Percentiles rank a stretch among this genome's conserved stretches.
phyloP scores from a whole-genome alignment of 53 echinoderm and acorn worm species.

The Crossaster papposus region DNA sequence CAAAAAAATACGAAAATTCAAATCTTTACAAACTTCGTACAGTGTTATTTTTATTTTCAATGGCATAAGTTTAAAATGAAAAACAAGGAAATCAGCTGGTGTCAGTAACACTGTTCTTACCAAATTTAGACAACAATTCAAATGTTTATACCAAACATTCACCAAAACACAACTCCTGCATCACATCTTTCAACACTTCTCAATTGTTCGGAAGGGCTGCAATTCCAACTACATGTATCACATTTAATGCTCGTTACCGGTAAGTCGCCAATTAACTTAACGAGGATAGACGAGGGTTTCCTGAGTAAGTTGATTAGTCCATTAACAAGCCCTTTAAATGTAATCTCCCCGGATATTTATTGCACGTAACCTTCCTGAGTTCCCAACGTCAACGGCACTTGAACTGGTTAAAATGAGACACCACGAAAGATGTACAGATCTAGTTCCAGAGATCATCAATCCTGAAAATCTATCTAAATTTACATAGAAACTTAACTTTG shows the following conservation, averaged over 20 bases:
- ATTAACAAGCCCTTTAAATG: neutral
- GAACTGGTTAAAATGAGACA: neutral
- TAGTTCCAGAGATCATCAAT: no score
- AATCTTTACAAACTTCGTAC: no score
- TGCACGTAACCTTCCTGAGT: neutral
- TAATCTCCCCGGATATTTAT: neutral
- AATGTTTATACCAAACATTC: neutral
- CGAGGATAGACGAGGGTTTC: slow-evolving; percentile 35
- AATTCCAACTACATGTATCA: neutral
- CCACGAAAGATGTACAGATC: no score
- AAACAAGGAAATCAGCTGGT: no score
- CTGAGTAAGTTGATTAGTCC: neutral
- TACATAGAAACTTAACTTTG: no score
- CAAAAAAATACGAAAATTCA: no score
- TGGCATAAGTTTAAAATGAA: no score
- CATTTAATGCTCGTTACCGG: neutral
- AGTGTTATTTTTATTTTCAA: no score
- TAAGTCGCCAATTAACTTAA: slow-evolving; percentile 43
- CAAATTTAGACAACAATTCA: neutral
- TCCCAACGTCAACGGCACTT: neutral
- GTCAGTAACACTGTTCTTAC: neutral
- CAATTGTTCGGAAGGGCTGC: neutral
- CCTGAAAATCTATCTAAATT: no score
- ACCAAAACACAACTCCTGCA: neutral
- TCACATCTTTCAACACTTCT: neutral